Base-by-base conservation (phyloP, 1,140 invertebrate species). In the Ectropis grisescens region DNA sequence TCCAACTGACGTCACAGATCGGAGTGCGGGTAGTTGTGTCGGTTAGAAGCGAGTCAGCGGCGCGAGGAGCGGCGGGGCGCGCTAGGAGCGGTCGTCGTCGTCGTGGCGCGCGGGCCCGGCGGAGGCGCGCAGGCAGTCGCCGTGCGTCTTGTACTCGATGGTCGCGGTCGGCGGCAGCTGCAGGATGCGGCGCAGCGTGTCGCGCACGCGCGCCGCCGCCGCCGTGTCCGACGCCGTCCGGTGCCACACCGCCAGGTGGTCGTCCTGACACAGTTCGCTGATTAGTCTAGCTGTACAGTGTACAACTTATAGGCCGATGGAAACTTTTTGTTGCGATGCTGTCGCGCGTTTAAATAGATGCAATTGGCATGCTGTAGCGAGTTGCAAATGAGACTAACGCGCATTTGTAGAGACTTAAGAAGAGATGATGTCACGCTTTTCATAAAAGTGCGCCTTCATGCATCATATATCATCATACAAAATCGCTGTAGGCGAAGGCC, bases 181-280 rank as follows among this genome's bases (percentile, higher is more conserved):
- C 51, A 99, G 86, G 53, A 99, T 91, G 69, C 96, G 87, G 68
- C 93, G 91, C 47, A 99, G 82, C 16, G 95, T 97, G 83, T 99
- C 97, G 58, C 96, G 87, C 56, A 99, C 98, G 55, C 95, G 86
- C 40, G 89, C 89, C 50, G 93, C 98, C 35, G 93, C 94, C 37
- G 86, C 86, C 64, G 89, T 86, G 85, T 98, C 95, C 50, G 90
- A 89, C 7, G 96, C 94, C 49, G 92, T 98, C 67, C 93, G 90
- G 84, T 99, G 98, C 98, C 98, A 99, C 53, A 99, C 89, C 50
- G 96, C 97, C 59, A 99, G 91, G 68, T 98, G 93, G 75, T 99
- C 98, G 83, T 99, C 97, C 91, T 97, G 82, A 11, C 40, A 56
- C n/a, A n/a, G n/a, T n/a, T n/a, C n/a, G n/a, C n/a, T n/a, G n/a